These are phyloP conservation scores for Xestia c-nigrum DNA, from an alignment of 2,888 invertebrate genomes.

Conservation along the genomic window DNA sequence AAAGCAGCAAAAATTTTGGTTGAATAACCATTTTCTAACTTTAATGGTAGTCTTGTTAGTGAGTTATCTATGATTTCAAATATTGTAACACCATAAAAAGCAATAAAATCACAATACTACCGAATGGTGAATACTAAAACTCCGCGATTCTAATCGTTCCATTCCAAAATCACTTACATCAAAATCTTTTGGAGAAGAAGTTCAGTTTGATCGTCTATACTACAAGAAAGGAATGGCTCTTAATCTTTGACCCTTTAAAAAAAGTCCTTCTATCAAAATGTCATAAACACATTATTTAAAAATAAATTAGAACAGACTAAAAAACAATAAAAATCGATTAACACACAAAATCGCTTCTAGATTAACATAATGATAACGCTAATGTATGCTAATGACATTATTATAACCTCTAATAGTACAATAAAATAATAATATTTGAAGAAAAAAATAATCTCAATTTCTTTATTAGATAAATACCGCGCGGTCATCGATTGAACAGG, in stretches of 20 bases:
- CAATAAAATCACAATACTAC: neutral
- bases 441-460: constrained; percentile 67
- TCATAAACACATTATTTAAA: constrained; percentile 14
- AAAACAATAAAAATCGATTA: constrained; percentile 43
- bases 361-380: constrained; percentile 59
- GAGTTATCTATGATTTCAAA: neutral
- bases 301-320: constrained; percentile 31
- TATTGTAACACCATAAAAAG: neutral
- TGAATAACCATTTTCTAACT: neutral
- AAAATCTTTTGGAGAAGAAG: neutral
- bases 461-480: constrained; percentile 71
- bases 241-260: neutral
- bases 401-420: constrained; percentile 74
- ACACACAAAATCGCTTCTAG: constrained; percentile 31
- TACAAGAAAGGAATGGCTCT: too few species aligned
- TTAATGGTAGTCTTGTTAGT: constrained; percentile 8
- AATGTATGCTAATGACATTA: constrained; percentile 75
- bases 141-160: too few species aligned
- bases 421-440: constrained; percentile 70
- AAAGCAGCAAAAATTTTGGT: neutral
- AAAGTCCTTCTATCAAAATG: neutral
- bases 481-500: constrained; percentile 73
- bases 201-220: neutral
- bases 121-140: neutral
- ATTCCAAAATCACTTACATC: neutral